Base-by-base conservation (phyloP, 2,888 invertebrate genomes). In the Temnothorax unifasciatus region DNA sequence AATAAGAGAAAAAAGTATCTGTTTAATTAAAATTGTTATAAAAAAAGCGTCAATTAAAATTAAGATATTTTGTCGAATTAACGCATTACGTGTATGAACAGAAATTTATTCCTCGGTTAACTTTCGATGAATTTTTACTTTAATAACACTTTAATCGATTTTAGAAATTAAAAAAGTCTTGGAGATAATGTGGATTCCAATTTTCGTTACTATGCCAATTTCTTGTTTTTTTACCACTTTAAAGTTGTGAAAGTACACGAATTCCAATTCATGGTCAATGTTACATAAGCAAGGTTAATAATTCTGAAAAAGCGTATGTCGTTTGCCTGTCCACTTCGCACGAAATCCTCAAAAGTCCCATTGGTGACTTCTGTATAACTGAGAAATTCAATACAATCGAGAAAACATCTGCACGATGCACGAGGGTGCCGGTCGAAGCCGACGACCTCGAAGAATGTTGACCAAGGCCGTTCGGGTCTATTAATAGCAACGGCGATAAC, bases 381-480 rank as follows among this genome's bases (percentile, higher is more conserved):
- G 29, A 13, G 69, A 73, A 82, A 38, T 50, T 64, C 50, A 47
- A 18, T 29, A 41, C n/a, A 54, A 34, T 29, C 9, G 41, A 74
- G 61, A 77, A 52, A 61, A 82, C 54, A 66, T 82, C 83, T 68
- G 61, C 25, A 34, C 76, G 82, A 61, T 74, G 52, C 50, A 47
- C 54, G 44, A 74, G 84, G 84, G 63, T 86, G 86, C 87, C 86
- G 85, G 88, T 86, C 47, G 81, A 82, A 79, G 90, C 87, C 90
- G 89, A 88, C 82, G 90, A 90, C 89, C 90, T 77, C 87, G 86
- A 66, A 69, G 90, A 90, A 90, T 88, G 89, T 87, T 90, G 90
- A 89, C 91, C 90, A 90, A 90, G 90, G 90, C 88, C 90, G 91
- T 86, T 86, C 63, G 75, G 82, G 25, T 86, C 87, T 90, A 90